Conservation (phyloP, 2,113 vertebrate species). For the Lethenteron reissneri region DNA sequence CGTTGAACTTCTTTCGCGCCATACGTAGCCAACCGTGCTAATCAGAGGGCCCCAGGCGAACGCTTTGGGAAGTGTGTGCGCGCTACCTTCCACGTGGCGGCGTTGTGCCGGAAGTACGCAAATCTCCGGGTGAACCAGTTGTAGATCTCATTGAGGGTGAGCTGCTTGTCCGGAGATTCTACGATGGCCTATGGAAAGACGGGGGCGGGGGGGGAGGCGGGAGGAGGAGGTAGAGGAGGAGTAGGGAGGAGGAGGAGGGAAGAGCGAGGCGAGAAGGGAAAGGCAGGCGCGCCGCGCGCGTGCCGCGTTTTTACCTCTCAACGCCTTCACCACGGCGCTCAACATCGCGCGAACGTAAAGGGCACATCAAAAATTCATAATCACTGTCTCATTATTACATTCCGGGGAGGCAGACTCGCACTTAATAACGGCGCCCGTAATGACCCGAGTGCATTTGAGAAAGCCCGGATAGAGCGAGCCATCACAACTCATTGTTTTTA, state of each 20-base stretch:
- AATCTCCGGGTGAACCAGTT: conserved; percentile 99
- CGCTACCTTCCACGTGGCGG: conserved; percentile 91
- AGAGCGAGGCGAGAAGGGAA: neutral
- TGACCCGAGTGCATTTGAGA: no score
- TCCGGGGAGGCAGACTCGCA: no score
- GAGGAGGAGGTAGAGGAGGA: no score
- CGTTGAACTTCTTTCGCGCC: no score
- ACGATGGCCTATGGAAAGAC: conserved; percentile 52
- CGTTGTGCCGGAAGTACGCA: conserved; percentile 97
- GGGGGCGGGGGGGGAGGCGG: no score
- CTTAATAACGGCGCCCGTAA: no score
- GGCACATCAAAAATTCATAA: neutral
- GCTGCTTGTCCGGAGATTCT: conserved; percentile 90
- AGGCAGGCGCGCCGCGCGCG: neutral
- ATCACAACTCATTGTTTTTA: no score
- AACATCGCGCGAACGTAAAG: neutral
- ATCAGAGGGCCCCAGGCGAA: no score
- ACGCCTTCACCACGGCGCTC: neutral
- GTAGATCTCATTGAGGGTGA: conserved; percentile 96
- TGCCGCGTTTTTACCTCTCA: neutral
- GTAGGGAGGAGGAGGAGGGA: neutral
- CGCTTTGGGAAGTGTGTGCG: no score
- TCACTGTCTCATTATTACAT: no score
- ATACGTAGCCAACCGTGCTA: no score
- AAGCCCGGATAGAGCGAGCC: no score